phyloP scores from a whole-genome alignment of 2,113 vertebrate genomes.

The Edolisoma coerulescens region DNA sequence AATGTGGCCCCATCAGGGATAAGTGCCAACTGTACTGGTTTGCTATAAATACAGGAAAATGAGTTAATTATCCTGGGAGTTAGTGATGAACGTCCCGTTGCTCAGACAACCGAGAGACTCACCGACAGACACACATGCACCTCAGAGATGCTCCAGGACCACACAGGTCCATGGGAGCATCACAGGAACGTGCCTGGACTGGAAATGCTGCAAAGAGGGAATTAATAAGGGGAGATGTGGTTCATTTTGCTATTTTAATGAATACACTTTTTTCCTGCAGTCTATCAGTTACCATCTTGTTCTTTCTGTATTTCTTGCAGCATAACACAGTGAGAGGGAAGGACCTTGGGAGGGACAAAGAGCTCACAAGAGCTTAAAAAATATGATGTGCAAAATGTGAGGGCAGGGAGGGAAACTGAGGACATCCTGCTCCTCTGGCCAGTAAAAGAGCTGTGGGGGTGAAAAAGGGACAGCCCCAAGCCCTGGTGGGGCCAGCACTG shows the following conservation, averaged over 20 bases:
- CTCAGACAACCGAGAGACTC: constrained; percentile 36
- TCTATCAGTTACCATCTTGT: neutral
- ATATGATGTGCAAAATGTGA: neutral
- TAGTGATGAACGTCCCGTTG: constrained; percentile 18
- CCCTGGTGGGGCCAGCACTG: neutral
- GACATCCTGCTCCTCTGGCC: neutral
- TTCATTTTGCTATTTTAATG: neutral
- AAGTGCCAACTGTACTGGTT: neutral
- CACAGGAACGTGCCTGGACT: neutral
- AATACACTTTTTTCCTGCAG: neutral
- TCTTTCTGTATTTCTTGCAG: neutral
- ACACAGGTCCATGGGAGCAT: neutral
- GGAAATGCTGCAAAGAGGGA: neutral
- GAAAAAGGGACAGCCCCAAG: neutral
- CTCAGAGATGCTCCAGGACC: neutral
- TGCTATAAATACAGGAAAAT: constrained; percentile 41
- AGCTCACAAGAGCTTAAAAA: neutral
- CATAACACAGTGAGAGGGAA: neutral
- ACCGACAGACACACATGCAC: neutral
- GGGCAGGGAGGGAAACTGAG: neutral
- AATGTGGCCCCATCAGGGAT: neutral
- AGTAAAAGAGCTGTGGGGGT: neutral
- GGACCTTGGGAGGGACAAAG: neutral
- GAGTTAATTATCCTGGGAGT: constrained; percentile 50
- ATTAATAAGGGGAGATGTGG: neutral